Base-by-base conservation (phyloP, 1,140 invertebrate genomes). In the Paraescarpia echinospica region DNA sequence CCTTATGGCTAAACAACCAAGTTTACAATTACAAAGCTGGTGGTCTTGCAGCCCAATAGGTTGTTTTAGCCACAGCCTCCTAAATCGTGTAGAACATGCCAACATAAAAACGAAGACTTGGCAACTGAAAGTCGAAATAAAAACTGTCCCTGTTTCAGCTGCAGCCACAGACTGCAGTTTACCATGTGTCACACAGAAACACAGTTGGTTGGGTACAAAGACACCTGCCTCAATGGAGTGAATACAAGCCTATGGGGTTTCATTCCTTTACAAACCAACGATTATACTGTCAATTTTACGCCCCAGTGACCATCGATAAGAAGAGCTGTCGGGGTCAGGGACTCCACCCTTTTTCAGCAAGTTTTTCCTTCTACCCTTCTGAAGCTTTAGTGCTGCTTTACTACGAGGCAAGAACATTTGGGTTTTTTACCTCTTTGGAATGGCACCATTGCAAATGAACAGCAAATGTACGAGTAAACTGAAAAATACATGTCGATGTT, bases 201-300 rank as follows among this genome's bases (percentile, higher is more conserved):
- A 77, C 59, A 77, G 12, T 18, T 18, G 22, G 22, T 18, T 31
- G 27, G 4, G 8, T 77, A 77, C 59, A 77, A 77, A 77, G 59
- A 77, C 59, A 77, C 59, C 14, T 27, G 59, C 59, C 22, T 77
- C 59, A 77, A 77, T 77, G 12, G 59, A 18, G 59, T 77, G 59
- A 77, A 77, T 27, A 77, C 59, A 77, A 31, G 22, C 59, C 59
- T 77, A 77, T 77, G 27, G 59, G 27, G 59, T 77, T 77, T 77
- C 59, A 12, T 77, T 27, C 59, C 59, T 18, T 77, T 77, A 77
- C 59, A 77, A 77, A 77, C 59, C 59, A 77, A 18, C 59, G 59
- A 77, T 77, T 77, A 77, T 77, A 77, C 59, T 77, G 59, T 77
- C 59, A 77, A 77, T 77, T 77, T 77, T 77, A 77, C 27, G 59